A percentile compares a stretch with the other conserved stretches of the same genome.
phyloP scores from a whole-genome alignment of 2,888 invertebrate genomes.

The Leucania comma region DNA sequence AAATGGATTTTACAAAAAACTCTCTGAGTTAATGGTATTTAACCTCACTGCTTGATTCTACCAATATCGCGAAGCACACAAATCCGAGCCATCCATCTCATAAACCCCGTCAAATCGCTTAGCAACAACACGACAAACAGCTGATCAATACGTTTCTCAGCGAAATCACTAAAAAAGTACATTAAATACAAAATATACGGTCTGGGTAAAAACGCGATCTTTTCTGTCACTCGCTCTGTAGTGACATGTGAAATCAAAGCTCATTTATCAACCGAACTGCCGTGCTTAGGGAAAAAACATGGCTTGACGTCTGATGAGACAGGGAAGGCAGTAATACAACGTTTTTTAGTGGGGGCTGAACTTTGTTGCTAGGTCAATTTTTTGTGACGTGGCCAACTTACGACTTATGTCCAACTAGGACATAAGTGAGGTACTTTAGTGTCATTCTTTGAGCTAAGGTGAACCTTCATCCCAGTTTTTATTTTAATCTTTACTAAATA shows the following conservation, averaged over 20 bases:
- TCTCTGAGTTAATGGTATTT: background rate
- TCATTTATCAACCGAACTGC: slow-evolving; percentile 66
- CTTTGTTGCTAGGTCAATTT: background rate
- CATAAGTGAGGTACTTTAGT: background rate
- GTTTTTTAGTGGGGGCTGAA: background rate
- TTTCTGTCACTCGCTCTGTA: slow-evolving; percentile 60
- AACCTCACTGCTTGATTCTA: background rate
- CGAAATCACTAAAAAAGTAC: slow-evolving; percentile 47
- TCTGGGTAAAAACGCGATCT: slow-evolving; percentile 55
- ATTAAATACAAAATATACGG: slow-evolving; percentile 59
- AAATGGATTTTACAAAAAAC: too few species aligned
- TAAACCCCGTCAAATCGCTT: slow-evolving; percentile 21
- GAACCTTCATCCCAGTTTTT: too few species aligned
- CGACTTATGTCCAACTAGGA: too few species aligned
- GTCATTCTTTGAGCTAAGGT: too few species aligned
- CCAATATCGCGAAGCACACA: background rate
- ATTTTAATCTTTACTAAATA: too few species aligned
- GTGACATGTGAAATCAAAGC: slow-evolving; percentile 67
- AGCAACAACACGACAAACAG: slow-evolving; percentile 21
- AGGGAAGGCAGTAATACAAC: slow-evolving; percentile 46
- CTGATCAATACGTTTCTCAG: slow-evolving; percentile 51
- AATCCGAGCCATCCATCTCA: slow-evolving; percentile 10
- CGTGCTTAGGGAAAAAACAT: slow-evolving; percentile 57
- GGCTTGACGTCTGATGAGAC: slow-evolving; percentile 28
- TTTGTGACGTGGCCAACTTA: background rate